Conservation (phyloP, 2,888 invertebrate species). For the Rhagonycha fulva region DNA sequence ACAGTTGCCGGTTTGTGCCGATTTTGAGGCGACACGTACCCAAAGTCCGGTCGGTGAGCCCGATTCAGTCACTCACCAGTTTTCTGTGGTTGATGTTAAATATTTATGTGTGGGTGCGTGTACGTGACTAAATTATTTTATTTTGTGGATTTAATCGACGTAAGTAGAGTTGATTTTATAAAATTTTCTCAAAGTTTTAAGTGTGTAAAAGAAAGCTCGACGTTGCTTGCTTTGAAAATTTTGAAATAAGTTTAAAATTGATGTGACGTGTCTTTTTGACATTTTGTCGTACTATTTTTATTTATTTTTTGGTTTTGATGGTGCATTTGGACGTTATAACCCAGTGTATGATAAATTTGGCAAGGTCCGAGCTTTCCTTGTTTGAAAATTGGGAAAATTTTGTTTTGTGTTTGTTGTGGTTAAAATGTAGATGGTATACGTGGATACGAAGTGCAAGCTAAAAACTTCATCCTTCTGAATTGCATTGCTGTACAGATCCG, state of each 20-base stretch:
- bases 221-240: neutral
- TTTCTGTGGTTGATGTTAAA: conserved; percentile 1
- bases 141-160: conserved; percentile 24
- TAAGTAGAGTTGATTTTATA: conserved; percentile 12
- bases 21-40: conserved; percentile 26
- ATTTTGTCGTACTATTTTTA: neutral
- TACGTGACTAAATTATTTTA: conserved; percentile 17
- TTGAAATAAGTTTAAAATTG: neutral
- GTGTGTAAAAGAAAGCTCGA: neutral
- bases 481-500: conserved; percentile 11
- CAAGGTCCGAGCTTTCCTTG: neutral
- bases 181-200: neutral
- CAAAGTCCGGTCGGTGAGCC: conserved; percentile 32
- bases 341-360: neutral
- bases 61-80: conserved; percentile 27
- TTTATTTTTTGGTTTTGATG: neutral
- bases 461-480: neutral
- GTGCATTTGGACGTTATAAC: neutral
- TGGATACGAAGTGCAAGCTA: conserved; percentile 12
- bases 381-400: neutral
- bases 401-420: neutral
- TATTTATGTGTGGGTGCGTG: conserved; percentile 21
- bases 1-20: conserved; percentile 6
- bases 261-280: neutral
- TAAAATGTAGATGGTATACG: conserved; percentile 8